Percentiles rank a stretch among this genome's conserved stretches.
These are phyloP conservation scores for Galaxias olidus DNA, from an alignment of 2,797 vertebrate species.

Conservation along the genomic window DNA sequence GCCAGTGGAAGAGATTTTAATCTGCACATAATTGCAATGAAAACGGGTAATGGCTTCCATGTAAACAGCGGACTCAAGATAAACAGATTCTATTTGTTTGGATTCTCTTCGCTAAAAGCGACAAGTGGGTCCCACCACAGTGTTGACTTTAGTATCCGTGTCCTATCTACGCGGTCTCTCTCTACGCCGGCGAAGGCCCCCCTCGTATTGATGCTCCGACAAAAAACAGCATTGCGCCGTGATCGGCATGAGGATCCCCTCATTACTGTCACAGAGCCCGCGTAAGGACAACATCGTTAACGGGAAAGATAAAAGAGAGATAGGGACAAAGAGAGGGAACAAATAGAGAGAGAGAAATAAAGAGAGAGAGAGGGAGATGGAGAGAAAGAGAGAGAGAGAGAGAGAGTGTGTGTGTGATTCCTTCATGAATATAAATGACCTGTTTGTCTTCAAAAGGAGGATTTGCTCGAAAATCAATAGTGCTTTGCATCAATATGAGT, in stretches of 20 bases:
- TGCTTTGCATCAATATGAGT: slow-evolving; percentile 72
- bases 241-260: slow-evolving; percentile 70
- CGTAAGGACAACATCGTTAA: slow-evolving; percentile 70
- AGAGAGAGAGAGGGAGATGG: background rate
- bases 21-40: too few relatives aligned
- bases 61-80: too few relatives aligned
- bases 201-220: slow-evolving; percentile 63
- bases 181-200: slow-evolving; percentile 21
- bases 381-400: background rate
- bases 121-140: too few relatives aligned
- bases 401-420: too few relatives aligned
- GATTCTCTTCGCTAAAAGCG: too few relatives aligned
- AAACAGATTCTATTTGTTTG: too few relatives aligned
- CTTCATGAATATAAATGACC: slow-evolving; percentile 70
- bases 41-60: too few relatives aligned
- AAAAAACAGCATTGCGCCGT: slow-evolving; percentile 71
- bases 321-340: background rate
- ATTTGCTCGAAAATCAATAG: slow-evolving; percentile 71
- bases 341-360: background rate
- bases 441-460: slow-evolving; percentile 63
- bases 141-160: too few relatives aligned
- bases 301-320: slow-evolving; percentile 56
- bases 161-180: background rate
- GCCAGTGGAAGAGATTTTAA: too few relatives aligned
- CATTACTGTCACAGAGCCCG: slow-evolving; percentile 62